Base-by-base conservation (phyloP, 2,113 vertebrate species). In the Melozone crissalis region DNA sequence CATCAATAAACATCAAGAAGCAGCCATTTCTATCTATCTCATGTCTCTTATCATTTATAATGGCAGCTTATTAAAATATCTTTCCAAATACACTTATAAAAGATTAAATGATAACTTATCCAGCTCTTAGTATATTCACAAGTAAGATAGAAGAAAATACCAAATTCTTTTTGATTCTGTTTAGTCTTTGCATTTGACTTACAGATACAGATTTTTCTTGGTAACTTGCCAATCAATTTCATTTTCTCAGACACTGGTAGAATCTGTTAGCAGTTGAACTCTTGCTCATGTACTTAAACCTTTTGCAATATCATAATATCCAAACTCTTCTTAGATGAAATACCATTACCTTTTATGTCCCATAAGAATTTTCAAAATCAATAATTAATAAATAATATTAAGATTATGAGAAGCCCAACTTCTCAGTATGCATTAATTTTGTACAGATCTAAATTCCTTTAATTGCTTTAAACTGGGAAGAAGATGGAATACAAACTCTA, bases 341-440 rank as follows among this genome's bases (percentile, higher is more conserved):
- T 55, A 90, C 54, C 41, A 73, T 90, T 76, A 85, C 20, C 3
- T 85, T 51, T 72, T 69, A 66, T 46, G 15, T 83, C 27, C 39
- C 41, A 47, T 54, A 89, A 87, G 49, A 78, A 47, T 80, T 63
- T 84, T 87, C 20, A 11, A 84, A 89, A 85, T 87, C 77, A 93
- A 79, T 91, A 89, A 82, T 89, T 91, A 81, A 84, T 91, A 87
- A 75, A 87, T 75, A 87, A 84, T 66, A 82, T 44, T 81, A 90
- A 78, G 51, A 77, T 47, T 35, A 84, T 73, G 41, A 87, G 62
- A 87, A 89, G 83, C 28, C 11, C 30, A 90, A 57, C 15, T 83
- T 93, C 62, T 59, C 54, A 71, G 55, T 76, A 85, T 59, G 89
- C 78, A 93, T 85, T 93, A 87, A 87, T 37, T 71, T 89, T 69